Conservation (phyloP, 2,113 vertebrate species). For the Vidua chalybeata region DNA sequence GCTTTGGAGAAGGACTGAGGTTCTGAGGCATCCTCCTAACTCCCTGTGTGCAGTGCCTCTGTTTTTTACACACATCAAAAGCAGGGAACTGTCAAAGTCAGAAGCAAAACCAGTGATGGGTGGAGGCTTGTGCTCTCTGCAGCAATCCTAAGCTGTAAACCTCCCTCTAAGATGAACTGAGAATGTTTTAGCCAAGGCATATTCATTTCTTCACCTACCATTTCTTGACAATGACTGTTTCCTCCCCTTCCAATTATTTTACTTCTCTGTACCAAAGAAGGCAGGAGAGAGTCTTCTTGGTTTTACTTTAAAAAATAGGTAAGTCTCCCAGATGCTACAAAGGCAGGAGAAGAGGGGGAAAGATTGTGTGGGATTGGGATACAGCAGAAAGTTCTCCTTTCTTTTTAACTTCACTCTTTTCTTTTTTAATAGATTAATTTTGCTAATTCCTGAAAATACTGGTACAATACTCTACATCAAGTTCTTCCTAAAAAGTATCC, state of each 20-base stretch:
- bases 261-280: not conserved
- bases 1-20: not conserved
- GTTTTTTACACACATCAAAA: not conserved
- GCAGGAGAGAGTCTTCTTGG: not conserved
- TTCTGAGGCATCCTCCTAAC: not conserved
- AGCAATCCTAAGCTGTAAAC: not conserved
- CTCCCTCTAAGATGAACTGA: not conserved
- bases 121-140: not conserved
- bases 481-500: conserved; percentile 7
- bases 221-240: not conserved
- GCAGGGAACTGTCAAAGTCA: not conserved
- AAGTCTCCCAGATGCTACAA: not conserved
- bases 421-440: not conserved
- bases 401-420: not conserved
- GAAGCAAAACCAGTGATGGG: not conserved
- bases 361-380: not conserved
- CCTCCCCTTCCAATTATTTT: not conserved
- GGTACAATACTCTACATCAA: not conserved
- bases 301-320: not conserved
- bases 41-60: no score
- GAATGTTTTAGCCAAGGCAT: not conserved
- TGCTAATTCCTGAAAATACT: conserved; percentile 6
- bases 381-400: not conserved
- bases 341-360: not conserved
- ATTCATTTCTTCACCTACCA: not conserved